Evolutionary conservation across 2,797 vertebrate species (phyloP).

Genomic region (Australoheros facetus): DNA sequence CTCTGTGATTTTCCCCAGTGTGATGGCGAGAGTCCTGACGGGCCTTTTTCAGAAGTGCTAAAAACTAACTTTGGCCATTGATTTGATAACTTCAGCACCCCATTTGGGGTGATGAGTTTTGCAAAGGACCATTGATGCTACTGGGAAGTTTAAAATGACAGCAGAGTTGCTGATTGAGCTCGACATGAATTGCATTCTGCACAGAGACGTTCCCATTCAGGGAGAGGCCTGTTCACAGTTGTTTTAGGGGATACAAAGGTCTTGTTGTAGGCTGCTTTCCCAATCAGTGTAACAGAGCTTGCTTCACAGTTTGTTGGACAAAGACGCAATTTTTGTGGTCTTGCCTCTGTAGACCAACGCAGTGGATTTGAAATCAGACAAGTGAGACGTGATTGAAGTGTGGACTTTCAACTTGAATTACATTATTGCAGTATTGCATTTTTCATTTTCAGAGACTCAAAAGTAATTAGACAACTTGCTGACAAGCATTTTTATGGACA

Average conservation of each 20-base stretch:
- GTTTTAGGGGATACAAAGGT: neutral
- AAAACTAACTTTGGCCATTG: neutral
- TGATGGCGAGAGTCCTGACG: neutral
- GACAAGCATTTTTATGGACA: neutral
- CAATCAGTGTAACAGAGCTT: neutral
- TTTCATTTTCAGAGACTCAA: neutral
- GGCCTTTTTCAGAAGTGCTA: neutral
- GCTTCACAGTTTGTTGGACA: accelerated
- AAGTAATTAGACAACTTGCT: neutral
- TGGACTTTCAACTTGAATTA: neutral
- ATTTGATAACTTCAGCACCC: neutral
- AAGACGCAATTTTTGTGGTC: neutral
- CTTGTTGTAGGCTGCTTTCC: neutral
- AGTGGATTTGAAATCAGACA: neutral
- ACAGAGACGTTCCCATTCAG: neutral
- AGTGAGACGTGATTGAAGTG: accelerated
- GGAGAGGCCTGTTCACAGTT: neutral
- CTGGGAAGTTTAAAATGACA: neutral
- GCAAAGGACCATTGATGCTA: conserved; percentile 10
- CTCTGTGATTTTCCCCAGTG: conserved; percentile 3
- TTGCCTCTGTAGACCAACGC: neutral
- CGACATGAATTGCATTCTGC: neutral
- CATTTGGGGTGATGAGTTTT: neutral
- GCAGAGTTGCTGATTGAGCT: neutral
- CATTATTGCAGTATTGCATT: neutral